A percentile compares a stretch with the other conserved stretches of the same genome.
Evolutionary conservation across 2,888 invertebrate genomes (phyloP).

Genomic region (Seladonia tumulorum): DNA sequence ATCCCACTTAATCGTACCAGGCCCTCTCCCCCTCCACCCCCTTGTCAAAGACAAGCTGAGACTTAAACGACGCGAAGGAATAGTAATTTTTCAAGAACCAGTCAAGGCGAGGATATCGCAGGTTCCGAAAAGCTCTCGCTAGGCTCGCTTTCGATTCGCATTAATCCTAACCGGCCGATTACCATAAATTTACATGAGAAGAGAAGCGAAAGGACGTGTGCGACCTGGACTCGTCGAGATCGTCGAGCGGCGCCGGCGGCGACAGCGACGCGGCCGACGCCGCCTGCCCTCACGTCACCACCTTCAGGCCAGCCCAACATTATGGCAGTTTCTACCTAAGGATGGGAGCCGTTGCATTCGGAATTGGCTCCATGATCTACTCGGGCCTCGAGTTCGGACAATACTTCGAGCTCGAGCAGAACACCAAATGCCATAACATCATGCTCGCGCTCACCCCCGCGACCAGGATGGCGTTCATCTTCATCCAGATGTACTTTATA

Average conservation of each 20-base stretch:
- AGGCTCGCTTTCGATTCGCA: conserved; percentile 28
- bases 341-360: conserved; percentile 98
- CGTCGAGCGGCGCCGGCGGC: conserved; percentile 81
- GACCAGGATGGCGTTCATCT: conserved; percentile 97
- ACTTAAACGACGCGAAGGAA: not conserved
- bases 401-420: conserved; percentile 95
- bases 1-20: not conserved
- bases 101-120: not conserved
- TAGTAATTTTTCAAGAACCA: not conserved
- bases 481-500: conserved; percentile 99
- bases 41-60: not conserved
- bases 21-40: no score
- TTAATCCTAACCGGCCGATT: conserved; percentile 49
- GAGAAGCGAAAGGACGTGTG: conserved; percentile 82
- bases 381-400: conserved; percentile 97
- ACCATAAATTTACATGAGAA: conserved; percentile 62
- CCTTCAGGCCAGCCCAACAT: conserved; percentile 88
- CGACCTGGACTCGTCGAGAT: conserved; percentile 82
- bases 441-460: conserved; percentile 95
- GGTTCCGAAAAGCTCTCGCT: conserved; percentile 5
- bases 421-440: conserved; percentile 96
- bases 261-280: conserved; percentile 80
- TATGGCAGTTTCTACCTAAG: conserved; percentile 96
- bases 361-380: conserved; percentile 98
- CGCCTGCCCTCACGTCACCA: conserved; percentile 81